Evolutionary conservation across 2,888 invertebrate species (phyloP), one percentile per base, ranked within the genome.

Genomic region (Sinopyrophorus schimmeli): DNA sequence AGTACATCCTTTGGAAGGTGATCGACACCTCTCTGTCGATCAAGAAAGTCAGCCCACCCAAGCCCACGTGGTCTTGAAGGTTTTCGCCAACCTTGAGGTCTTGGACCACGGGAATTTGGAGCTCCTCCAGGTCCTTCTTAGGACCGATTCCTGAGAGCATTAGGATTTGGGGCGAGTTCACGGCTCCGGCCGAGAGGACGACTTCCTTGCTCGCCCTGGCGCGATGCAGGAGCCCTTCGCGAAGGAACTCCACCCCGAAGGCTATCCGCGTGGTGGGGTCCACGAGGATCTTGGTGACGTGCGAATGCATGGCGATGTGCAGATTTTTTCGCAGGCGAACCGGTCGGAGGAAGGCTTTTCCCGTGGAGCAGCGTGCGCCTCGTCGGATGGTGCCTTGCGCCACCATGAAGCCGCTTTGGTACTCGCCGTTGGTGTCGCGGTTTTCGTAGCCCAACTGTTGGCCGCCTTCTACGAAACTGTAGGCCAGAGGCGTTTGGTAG

Each of bases 121-220:
- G 82, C 60, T 85, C 82, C n/a, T 77, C 74, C 44, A 92, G 66
- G 61, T 91, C 85, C 11, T 82, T 81, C 37, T 80, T 77, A 0
- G 89, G 89, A 0, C 91, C 91, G 6, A 96, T 80, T 0, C 96
- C 98, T 5, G 93, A 93, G 0, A 98, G 72, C 92, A 97, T 92
- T 23, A 98, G 73, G 1, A 98, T 66, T 68, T 99, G 97, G 0
- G 98, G 93, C 0, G 95, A 89, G 68, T 95, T 96, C 0, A 99
- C 81, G 0, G 96, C 82, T 0, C 98, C 98, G 0, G 87, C 93
- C 1, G 92, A 90, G 1, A 98, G 67, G 34, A 98, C 88, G 0
- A 98, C 88, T 71, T 94, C 94, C 68, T 88, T 92, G 0, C 18
- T 80, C 0, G 92, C 91, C 47, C 86, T 75, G 1, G 92, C 82